Conservation (phyloP, 2,797 vertebrate species). For the Poecile montanus region DNA sequence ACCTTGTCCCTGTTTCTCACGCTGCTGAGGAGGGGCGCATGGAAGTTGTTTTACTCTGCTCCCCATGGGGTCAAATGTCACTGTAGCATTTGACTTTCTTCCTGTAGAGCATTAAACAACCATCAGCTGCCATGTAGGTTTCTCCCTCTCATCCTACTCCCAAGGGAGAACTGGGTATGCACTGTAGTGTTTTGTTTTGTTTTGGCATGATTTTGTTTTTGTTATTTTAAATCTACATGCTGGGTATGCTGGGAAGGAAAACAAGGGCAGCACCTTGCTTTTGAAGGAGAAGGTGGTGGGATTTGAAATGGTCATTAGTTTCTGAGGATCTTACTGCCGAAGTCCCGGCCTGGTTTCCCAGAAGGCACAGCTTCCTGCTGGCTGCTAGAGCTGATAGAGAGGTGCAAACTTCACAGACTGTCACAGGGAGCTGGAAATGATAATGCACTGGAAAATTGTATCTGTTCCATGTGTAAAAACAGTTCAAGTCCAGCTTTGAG, state of each 20-base stretch:
- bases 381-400: neutral
- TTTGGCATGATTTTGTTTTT: conserved; percentile 12
- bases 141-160: neutral
- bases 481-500: neutral
- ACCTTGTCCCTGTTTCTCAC: accelerated
- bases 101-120: neutral
- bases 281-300: neutral
- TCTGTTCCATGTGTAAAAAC: neutral
- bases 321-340: neutral
- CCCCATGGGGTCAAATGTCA: neutral
- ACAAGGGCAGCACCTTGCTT: neutral
- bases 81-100: neutral
- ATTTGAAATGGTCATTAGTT: neutral
- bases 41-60: neutral
- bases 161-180: neutral
- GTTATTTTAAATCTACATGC: neutral
- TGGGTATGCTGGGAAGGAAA: neutral
- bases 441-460: neutral
- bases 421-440: neutral
- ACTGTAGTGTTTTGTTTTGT: conserved; percentile 16
- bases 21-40: neutral
- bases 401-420: neutral
- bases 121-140: conserved; percentile 1
- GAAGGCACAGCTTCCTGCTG: neutral
- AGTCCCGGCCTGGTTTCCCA: neutral